Percentiles rank a stretch among this genome's conserved stretches.
Evolutionary conservation across 2,113 vertebrate genomes (phyloP).

Genomic region (Raja brachyura): DNA sequence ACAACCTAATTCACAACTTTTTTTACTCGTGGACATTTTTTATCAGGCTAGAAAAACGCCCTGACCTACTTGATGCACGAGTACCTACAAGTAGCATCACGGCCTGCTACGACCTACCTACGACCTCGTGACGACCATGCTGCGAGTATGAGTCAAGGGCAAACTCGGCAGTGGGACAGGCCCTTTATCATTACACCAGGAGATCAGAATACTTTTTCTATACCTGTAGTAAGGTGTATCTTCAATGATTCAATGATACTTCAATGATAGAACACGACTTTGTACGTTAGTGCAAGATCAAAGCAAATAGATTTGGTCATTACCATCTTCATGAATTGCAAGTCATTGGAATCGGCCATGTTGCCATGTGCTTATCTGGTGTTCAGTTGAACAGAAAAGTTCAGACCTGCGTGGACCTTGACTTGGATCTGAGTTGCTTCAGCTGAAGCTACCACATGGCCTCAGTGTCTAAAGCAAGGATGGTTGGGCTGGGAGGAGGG

Average conservation of each 20-base stretch:
- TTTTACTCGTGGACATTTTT: no score
- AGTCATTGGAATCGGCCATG: background rate
- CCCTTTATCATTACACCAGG: background rate
- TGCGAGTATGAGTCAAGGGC: no score
- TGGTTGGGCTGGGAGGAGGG: background rate
- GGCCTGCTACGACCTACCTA: no score
- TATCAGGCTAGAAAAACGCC: no score
- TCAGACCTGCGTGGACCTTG: background rate
- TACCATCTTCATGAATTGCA: background rate
- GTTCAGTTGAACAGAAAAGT: background rate
- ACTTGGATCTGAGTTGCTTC: background rate
- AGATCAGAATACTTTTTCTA: background rate
- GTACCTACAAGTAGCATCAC: no score
- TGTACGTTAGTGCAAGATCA: background rate
- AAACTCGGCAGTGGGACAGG: no score
- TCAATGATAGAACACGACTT: no score
- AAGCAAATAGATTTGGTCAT: background rate
- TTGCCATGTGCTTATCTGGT: background rate
- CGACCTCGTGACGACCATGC: no score
- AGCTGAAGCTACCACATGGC: background rate
- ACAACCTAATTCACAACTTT: no score
- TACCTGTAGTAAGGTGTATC: background rate
- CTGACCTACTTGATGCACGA: no score
- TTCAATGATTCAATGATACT: background rate
- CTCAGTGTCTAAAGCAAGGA: no score